Conservation (phyloP, 1,140 invertebrate genomes). For the Drosophila biarmipes region DNA sequence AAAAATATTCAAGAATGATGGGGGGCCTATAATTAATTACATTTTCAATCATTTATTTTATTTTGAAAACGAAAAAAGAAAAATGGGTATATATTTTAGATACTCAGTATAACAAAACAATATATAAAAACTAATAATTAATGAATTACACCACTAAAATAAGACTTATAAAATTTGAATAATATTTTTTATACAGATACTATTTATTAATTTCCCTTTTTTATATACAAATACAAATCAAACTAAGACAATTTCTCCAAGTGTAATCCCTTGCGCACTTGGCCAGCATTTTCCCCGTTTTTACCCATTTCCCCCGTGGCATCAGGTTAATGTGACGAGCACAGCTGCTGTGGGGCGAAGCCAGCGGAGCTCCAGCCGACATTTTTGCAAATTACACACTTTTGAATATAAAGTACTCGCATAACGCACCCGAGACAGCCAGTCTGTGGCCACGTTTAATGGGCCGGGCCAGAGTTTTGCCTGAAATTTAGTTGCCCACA, state of each 20-base stretch:
- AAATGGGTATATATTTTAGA: too few relatives aligned
- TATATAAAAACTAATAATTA: too few relatives aligned
- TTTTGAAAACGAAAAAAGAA: too few relatives aligned
- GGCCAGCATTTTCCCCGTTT: slow-evolving; percentile 8
- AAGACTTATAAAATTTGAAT: too few relatives aligned
- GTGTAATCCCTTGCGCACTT: slow-evolving; percentile 12
- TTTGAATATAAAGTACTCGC: slow-evolving; percentile 80
- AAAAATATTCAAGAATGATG: background rate
- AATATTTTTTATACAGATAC: too few relatives aligned
- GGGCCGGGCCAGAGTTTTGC: slow-evolving; percentile 27
- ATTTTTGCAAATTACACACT: slow-evolving; percentile 80
- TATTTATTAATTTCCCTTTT: too few relatives aligned
- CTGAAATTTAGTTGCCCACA: slow-evolving; percentile 26
- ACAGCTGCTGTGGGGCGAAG: slow-evolving; percentile 56
- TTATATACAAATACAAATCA: background rate
- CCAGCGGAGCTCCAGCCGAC: slow-evolving; percentile 25
- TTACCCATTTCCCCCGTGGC: slow-evolving; percentile 23
- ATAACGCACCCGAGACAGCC: slow-evolving; percentile 66
- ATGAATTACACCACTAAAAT: too few relatives aligned
- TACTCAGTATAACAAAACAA: too few relatives aligned
- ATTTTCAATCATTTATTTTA: background rate
- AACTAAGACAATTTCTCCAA: background rate
- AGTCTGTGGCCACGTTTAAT: slow-evolving; percentile 62
- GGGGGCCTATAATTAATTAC: background rate
- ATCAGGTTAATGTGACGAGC: slow-evolving; percentile 76